These are phyloP conservation scores for Lochmaea capreae DNA, from an alignment of 2,888 invertebrate genomes.

Conservation along the genomic window DNA sequence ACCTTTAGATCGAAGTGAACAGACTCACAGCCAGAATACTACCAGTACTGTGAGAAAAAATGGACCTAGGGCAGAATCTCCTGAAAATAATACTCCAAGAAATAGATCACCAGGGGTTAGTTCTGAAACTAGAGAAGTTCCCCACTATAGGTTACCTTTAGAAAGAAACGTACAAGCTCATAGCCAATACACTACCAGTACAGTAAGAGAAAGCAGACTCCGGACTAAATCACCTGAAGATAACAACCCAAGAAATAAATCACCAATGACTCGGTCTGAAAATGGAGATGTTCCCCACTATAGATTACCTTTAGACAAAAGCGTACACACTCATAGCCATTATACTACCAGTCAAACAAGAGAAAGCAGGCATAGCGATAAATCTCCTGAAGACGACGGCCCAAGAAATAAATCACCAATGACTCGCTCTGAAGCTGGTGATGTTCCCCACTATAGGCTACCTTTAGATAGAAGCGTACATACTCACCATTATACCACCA, in stretches of 20 bases:
- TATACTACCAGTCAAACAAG: not conserved
- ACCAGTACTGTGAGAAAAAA: not conserved
- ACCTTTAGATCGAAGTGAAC: constrained; percentile 55
- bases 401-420: not conserved
- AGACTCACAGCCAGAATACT: constrained; percentile 40
- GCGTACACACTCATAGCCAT: not conserved
- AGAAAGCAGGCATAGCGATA: not conserved
- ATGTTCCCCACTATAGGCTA: constrained; percentile 57
- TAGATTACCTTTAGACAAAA: constrained; percentile 55
- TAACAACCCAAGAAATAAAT: not conserved
- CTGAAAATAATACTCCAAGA: not conserved
- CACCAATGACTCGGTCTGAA: not conserved
- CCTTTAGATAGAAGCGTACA: constrained; percentile 56
- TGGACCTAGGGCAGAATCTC: not conserved
- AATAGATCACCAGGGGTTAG: not conserved
- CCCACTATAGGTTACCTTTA: constrained; percentile 40
- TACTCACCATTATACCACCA: constrained; percentile 32
- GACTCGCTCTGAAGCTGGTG: constrained; percentile 17
- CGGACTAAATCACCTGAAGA: too few species aligned
- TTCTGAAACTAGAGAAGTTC: constrained; percentile 20
- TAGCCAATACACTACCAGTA: constrained; percentile 11
- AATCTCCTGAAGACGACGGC: not conserved
- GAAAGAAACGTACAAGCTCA: constrained; percentile 24
- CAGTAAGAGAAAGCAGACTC: not conserved
- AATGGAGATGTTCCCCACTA: constrained; percentile 52